Base-by-base conservation (phyloP, 2,888 invertebrate genomes). In the Yponomeuta evonymella region DNA sequence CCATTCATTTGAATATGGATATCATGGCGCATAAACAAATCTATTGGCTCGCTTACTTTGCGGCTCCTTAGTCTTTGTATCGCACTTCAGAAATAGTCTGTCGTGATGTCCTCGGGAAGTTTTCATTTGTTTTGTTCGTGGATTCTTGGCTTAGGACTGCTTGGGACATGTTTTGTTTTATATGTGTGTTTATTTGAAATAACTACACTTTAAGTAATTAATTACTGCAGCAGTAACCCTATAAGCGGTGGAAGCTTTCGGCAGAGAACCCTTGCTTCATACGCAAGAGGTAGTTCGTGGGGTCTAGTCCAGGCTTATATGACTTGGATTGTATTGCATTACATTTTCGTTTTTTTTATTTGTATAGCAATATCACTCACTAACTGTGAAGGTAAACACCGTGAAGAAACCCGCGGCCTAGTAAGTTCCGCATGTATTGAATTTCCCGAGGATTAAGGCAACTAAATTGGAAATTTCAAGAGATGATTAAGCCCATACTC, bases 1-100 rank as follows among this genome's bases (percentile, higher is more conserved):
- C 23, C 12, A 48, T 43, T 67, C 9, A 67, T 36, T 36, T 67
- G 43, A 67, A 67, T 67, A 67, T 67, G 43, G 43, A 11, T n/a
- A n/a, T 67, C 67, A 67, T 67, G 67, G 33, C 33, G 29, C 67
- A 67, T 67, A 67, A 67, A 67, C 33, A 67, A 67, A 67, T 67
- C 33, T 67, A 36, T 67, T 15, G 36, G 33, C 12, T n/a, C 15
- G 67, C 33, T 65, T 65, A 29, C 65, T 65, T 65, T 65, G 65
- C 65, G 65, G 30, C 65, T 64, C 30, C 64, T 64, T 64, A 64
- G 23, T 64, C 64, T 58, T 58, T 58, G 51, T 58, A 58, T 58
- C 51, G 51, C 51, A 58, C 51, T 58, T 58, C 15, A 58, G 51
- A 58, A 58, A 58, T 58, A 58, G 51, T 58, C 15, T 58, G 15